Conservation (phyloP, 2,113 vertebrate genomes). For the Acanthisitta chloris region DNA sequence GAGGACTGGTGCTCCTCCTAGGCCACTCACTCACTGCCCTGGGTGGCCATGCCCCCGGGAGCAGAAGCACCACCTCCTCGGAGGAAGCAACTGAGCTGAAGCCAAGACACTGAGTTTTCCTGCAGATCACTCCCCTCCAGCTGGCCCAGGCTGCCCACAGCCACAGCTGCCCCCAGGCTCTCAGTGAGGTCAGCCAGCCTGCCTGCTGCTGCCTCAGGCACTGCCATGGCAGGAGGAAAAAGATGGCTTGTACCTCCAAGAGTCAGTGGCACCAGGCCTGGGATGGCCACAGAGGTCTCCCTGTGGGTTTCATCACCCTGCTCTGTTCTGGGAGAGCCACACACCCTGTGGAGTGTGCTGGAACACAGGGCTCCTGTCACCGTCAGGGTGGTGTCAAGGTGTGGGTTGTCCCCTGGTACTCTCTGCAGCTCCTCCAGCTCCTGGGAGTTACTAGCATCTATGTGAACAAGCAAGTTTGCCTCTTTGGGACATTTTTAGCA, state of each 20-base stretch:
- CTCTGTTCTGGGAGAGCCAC: neutral
- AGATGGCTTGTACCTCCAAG: neutral
- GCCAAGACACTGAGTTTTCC: neutral
- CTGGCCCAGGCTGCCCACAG: neutral
- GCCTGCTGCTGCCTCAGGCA: neutral
- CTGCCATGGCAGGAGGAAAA: neutral
- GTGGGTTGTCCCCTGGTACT: neutral
- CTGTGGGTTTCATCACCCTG: neutral
- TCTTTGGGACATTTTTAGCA: neutral
- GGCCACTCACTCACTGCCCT: neutral
- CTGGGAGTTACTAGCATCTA: neutral
- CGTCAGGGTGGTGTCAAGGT: accelerated
- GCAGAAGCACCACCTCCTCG: neutral
- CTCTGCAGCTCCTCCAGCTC: neutral
- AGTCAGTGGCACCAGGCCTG: neutral
- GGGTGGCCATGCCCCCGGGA: accelerated
- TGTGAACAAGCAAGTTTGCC: neutral
- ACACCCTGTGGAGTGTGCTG: neutral
- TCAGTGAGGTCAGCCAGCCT: neutral
- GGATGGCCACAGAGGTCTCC: neutral
- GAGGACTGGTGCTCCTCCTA: neutral
- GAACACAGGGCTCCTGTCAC: neutral
- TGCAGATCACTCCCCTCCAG: neutral
- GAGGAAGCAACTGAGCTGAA: accelerated
- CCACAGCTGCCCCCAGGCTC: neutral